Evolutionary conservation across 1,140 invertebrate species (phyloP).

Genomic region (Brachionus koreanus): DNA sequence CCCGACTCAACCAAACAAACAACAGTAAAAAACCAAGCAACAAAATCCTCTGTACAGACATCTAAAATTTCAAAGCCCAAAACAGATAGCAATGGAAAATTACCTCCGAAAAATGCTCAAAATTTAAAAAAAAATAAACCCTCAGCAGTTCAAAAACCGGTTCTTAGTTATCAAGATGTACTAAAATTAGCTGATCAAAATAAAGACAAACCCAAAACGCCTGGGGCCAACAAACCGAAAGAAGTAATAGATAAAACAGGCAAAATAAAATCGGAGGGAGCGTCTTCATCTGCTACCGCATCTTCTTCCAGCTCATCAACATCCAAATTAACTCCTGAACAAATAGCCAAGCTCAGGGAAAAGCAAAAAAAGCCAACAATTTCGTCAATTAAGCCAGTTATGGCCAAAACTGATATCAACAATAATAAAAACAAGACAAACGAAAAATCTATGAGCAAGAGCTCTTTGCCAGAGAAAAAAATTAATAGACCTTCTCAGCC

Average conservation of each 20-base stretch:
- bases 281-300: not conserved
- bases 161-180: constrained; percentile 18
- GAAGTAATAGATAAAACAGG: not conserved
- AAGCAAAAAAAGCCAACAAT: not conserved
- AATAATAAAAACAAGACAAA: constrained; percentile 11
- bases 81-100: not conserved
- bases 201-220: constrained; percentile 10
- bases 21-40: not conserved
- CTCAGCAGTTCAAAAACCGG: not conserved
- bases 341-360: constrained; percentile 40
- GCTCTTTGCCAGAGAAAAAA: not conserved
- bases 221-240: not conserved
- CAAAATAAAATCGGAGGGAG: not conserved
- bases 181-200: constrained; percentile 36
- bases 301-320: not conserved
- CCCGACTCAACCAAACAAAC: not conserved
- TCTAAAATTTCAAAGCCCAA: not conserved
- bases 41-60: not conserved
- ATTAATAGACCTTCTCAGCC: not conserved
- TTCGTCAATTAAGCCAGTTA: not conserved
- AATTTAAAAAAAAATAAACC: not conserved
- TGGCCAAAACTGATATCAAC: not conserved
- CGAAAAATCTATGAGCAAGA: not conserved
- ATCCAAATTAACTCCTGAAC: constrained; percentile 29
- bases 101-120: not conserved